Percentiles rank a stretch among this genome's conserved stretches.
These are phyloP conservation scores for Nemurella pictetii DNA, from an alignment of 2,888 invertebrate genomes.

Conservation along the genomic window DNA sequence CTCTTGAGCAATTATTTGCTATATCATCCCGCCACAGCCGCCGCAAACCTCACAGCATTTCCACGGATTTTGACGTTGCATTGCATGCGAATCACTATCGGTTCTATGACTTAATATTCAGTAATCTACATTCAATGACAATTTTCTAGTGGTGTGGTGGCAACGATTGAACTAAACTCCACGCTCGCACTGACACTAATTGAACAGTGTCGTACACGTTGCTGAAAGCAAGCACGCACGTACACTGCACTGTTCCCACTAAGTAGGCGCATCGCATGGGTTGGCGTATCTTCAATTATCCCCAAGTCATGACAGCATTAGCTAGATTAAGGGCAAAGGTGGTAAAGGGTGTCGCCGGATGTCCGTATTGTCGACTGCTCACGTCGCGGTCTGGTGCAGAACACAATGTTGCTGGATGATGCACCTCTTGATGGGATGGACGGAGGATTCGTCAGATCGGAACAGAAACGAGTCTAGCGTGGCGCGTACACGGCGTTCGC, in stretches of 20 bases:
- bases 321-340: slow-evolving; percentile 1
- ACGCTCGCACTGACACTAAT: no score
- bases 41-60: no score
- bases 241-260: no score
- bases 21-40: neutral
- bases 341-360: slow-evolving; percentile 23
- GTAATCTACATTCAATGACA: no score
- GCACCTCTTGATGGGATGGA: neutral
- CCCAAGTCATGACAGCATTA: neutral
- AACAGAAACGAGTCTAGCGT: neutral
- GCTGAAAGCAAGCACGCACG: no score
- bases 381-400: slow-evolving; percentile 4
- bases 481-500: neutral
- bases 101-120: no score
- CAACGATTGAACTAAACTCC: no score
- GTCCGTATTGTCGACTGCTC: slow-evolving; percentile 9
- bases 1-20: neutral
- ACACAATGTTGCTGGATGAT: neutral
- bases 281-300: neutral
- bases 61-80: no score
- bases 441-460: neutral
- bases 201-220: no score
- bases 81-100: no score
- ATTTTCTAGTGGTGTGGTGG: no score
- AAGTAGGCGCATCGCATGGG: no score